phyloP scores from a whole-genome alignment of 2,797 vertebrate species.

The Leptoclinus maculatus region DNA sequence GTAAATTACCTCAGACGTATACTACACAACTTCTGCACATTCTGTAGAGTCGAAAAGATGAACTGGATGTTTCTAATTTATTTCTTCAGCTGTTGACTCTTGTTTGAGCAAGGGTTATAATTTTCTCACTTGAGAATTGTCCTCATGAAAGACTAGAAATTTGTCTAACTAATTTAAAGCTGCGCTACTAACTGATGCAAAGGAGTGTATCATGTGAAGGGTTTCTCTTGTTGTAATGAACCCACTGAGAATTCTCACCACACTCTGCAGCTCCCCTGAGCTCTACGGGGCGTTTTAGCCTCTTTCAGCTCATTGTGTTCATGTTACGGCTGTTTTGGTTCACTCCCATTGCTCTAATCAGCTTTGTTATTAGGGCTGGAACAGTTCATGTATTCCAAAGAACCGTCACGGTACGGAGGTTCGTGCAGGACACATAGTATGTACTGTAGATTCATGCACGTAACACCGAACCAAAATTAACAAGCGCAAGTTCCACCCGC shows the following conservation, averaged over 20 bases:
- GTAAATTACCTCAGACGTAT: conserved; percentile 18
- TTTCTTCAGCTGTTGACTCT: not conserved
- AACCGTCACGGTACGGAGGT: not conserved
- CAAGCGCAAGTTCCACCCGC: not conserved
- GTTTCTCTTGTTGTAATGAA: not conserved
- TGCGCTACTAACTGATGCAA: not conserved
- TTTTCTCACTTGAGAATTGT: conserved; percentile 5
- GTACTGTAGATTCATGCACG: not conserved
- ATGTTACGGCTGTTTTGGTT: not conserved
- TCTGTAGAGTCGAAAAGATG: not conserved
- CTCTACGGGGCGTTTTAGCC: not conserved
- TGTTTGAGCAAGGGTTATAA: not conserved
- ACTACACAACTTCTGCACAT: not conserved
- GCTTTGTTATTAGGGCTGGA: not conserved
- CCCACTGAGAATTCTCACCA: not conserved
- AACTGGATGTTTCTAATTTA: not conserved
- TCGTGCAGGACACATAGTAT: not conserved
- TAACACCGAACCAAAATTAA: not conserved
- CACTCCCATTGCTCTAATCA: not conserved
- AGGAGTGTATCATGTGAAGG: not conserved
- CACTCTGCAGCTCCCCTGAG: not conserved
- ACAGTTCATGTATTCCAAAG: not conserved
- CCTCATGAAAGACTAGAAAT: not conserved
- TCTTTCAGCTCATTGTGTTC: not conserved
- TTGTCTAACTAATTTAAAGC: not conserved